A percentile compares a stretch with the other conserved stretches of the same genome.
These are phyloP conservation scores for Nomada goodeniana DNA, from an alignment of 2,888 invertebrate species.

Conservation along the genomic window DNA sequence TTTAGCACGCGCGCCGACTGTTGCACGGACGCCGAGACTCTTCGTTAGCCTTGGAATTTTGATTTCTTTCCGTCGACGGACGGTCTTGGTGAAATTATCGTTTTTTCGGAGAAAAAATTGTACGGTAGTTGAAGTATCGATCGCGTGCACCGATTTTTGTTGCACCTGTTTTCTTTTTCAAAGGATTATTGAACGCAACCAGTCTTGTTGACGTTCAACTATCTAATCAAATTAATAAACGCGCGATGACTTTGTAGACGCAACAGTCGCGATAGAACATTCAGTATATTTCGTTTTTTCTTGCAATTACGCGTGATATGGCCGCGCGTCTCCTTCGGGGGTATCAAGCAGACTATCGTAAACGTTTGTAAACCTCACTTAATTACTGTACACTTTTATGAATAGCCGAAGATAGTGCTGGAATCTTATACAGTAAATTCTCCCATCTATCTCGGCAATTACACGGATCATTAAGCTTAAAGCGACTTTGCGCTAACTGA, in stretches of 20 bases:
- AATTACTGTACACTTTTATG: not conserved
- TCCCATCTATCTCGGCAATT: not conserved
- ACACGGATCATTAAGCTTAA: not conserved
- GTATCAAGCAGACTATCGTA: not conserved
- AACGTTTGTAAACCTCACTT: not conserved
- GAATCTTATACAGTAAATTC: not conserved
- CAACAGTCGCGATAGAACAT: too few species aligned
- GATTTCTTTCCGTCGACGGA: not conserved
- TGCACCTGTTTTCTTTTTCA: too few species aligned
- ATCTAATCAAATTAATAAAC: not conserved
- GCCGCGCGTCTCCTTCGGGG: not conserved
- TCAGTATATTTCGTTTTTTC: not conserved
- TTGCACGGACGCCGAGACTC: not conserved
- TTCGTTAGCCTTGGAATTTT: constrained; percentile 24
- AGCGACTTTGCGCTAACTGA: not conserved
- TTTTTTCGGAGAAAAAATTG: not conserved
- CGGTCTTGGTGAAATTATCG: too few species aligned
- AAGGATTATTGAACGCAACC: too few species aligned
- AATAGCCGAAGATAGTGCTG: not conserved
- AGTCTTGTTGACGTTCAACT: too few species aligned
- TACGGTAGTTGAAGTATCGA: not conserved
- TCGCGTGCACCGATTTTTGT: too few species aligned
- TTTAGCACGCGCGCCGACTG: constrained; percentile 39
- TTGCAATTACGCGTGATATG: not conserved
- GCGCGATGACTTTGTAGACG: not conserved